Conservation (phyloP, 2,888 invertebrate species). For the Steromphala cineraria region DNA sequence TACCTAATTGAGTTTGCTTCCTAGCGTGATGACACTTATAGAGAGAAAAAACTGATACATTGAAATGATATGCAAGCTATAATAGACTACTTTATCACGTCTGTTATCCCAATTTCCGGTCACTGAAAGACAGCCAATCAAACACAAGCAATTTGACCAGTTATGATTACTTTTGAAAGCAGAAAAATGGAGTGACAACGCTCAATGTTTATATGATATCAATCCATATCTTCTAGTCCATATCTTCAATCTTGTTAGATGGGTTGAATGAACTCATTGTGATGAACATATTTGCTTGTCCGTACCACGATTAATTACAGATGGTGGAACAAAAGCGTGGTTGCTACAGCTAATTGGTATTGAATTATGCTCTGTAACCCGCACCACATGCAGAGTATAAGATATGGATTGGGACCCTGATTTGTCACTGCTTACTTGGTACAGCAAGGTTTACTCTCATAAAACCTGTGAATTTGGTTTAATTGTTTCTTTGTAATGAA, state of each 20-base stretch:
- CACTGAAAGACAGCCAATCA: neutral
- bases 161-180: no score
- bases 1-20: no score
- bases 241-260: no score
- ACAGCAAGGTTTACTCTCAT: neutral
- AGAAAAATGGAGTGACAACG: no score
- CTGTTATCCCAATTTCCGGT: neutral
- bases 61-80: neutral
- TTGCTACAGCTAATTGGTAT: neutral
- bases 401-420: no score
- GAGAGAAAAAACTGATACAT: neutral
- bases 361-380: neutral
- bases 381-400: no score
- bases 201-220: no score
- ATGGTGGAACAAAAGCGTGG: neutral
- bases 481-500: constrained; percentile 1
- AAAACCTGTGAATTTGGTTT: neutral
- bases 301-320: neutral
- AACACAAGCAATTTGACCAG: no score
- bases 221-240: no score
- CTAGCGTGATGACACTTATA: no score
- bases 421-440: neutral
- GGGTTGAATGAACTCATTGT: neutral
- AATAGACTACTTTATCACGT: neutral
- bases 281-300: neutral